These are phyloP conservation scores for Parapsyche elsis DNA, from an alignment of 1,140 invertebrate genomes.

Conservation along the genomic window DNA sequence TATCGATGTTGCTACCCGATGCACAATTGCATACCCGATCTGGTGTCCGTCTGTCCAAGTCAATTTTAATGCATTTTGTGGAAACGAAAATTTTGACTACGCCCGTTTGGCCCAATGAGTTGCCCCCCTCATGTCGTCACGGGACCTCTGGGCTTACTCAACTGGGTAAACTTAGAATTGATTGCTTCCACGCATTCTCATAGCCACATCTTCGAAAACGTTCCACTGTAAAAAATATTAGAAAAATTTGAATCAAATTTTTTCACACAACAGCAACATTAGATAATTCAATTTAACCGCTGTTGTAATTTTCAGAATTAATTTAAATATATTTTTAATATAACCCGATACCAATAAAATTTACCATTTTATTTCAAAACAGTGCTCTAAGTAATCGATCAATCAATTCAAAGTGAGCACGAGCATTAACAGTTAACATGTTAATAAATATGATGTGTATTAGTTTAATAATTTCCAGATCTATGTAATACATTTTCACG, in stretches of 20 bases:
- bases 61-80: background rate
- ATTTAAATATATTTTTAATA: too few relatives aligned
- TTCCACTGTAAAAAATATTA: slow-evolving; percentile 19
- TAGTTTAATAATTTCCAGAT: background rate
- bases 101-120: background rate
- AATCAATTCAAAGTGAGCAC: too few relatives aligned
- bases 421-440: too few relatives aligned
- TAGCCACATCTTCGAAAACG: slow-evolving; percentile 35
- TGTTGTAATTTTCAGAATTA: too few relatives aligned
- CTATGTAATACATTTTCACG: background rate
- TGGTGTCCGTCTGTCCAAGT: too few relatives aligned
- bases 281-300: background rate
- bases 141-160: slow-evolving; percentile 54
- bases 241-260: background rate
- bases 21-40: too few relatives aligned
- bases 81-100: background rate
- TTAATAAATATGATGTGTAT: background rate
- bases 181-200: slow-evolving; percentile 44
- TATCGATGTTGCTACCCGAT: background rate
- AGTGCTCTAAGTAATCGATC: too few relatives aligned
- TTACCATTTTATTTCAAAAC: too few relatives aligned
- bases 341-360: too few relatives aligned
- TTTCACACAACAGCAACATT: background rate
- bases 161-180: slow-evolving; percentile 52
- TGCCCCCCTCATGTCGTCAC: slow-evolving; percentile 43